Base-by-base conservation (phyloP, 2,888 invertebrate genomes). In the Acrobasis suavella region DNA sequence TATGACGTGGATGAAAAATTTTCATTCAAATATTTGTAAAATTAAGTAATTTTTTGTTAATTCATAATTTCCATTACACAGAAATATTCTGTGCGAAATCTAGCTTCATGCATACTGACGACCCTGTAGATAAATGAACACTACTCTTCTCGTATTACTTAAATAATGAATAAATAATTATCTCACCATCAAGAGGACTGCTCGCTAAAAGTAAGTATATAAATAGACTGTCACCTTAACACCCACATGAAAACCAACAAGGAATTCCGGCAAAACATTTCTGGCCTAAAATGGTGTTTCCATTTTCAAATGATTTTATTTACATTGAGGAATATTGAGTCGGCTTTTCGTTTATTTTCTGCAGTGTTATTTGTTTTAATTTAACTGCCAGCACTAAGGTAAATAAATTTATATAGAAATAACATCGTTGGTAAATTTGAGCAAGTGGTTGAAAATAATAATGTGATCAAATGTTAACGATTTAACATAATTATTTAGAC, bases 91-190 rank as follows among this genome's bases (percentile, higher is more conserved):
- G 7, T 32, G 32, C 7, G 5, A 7, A 8, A 32, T 32, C 7
- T 32, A 32, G 32, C 32, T 32, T 32, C 7, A 32, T 32, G 7
- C 32, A 32, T 7, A 32, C 32, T 32, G 32, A 32, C 32, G 32
- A 32, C 32, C 32, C 32, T 7, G 7, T 32, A 32, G 32, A 7
- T 32, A 6, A 8, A 32, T 8, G 32, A 6, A 32, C 32, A 32
- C 32, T 32, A 32, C 32, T 32, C 32, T 32, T 6, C 32, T 5
- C 8, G 32, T 32, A 3, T 22, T 22, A 32, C 8, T 32, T 32
- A 6, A 32, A 32, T 32, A 68, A 75, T 79, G 73, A 75, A 76
- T 76, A 73, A 80, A 80, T 78, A 79, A 81, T 82, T 74, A 75
- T 64, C 64, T 72, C 67, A 67, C 65, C 75, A 69, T 74, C 73